These are phyloP conservation scores for Mustela nigripes DNA, from an alignment of 2,113 vertebrate species.

Conservation along the genomic window DNA sequence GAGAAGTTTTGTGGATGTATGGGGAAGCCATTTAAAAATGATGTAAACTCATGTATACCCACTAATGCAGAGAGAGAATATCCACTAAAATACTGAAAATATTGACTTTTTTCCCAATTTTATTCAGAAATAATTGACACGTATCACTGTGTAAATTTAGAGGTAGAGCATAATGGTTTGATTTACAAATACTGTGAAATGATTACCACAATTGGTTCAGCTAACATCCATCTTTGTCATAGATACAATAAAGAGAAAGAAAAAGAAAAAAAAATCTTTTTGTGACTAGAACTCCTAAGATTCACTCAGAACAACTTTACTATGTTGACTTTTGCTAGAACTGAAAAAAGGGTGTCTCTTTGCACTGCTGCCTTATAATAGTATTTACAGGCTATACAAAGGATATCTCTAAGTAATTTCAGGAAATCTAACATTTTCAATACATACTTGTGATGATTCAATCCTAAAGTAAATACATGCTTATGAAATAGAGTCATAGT, in stretches of 20 bases:
- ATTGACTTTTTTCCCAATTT: background rate
- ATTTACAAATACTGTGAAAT: background rate
- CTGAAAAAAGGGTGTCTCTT: background rate
- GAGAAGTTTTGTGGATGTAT: background rate
- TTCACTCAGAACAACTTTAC: background rate
- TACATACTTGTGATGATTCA: background rate
- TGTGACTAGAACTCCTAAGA: background rate
- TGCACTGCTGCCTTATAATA: background rate
- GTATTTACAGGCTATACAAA: background rate
- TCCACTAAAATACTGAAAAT: background rate
- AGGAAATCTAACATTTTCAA: background rate
- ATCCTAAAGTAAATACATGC: background rate
- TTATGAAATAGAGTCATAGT: slow-evolving; percentile 17
- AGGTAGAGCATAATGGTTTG: background rate
- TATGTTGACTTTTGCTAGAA: background rate
- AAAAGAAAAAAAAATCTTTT: background rate
- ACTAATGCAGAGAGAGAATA: background rate
- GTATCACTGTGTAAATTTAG: background rate
- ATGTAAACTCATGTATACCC: background rate
- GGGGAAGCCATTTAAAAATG: background rate
- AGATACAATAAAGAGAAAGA: background rate
- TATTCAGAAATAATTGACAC: background rate
- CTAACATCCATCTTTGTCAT: background rate
- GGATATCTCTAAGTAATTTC: background rate
- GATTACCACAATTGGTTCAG: background rate